Base-by-base conservation (phyloP, 64 coral and sea anemone genomes). In the Astreopora myriophthalma region DNA sequence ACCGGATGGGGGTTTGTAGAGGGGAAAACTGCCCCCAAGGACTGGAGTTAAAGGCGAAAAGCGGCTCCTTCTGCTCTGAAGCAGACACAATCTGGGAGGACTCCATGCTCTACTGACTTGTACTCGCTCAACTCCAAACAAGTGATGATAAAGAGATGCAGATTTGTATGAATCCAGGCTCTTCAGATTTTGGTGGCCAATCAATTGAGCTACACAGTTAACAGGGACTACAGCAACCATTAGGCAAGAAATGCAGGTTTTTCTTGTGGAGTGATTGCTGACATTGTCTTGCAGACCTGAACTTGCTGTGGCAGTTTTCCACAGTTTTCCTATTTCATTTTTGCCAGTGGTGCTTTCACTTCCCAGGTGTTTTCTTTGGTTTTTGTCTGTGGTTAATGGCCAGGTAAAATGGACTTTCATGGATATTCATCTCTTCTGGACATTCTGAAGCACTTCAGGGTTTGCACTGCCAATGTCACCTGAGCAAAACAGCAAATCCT, bases 101-200 rank as follows among this genome's bases (percentile, higher is more conserved):
- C n/a, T n/a, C n/a, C n/a, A n/a, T n/a, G n/a, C n/a, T n/a, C n/a
- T n/a, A n/a, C n/a, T n/a, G n/a, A n/a, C n/a, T n/a, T n/a, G n/a
- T n/a, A n/a, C n/a, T n/a, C n/a, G n/a, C n/a, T n/a, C n/a, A n/a
- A n/a, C n/a, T n/a, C n/a, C n/a, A n/a, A n/a, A n/a, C n/a, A n/a
- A n/a, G n/a, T 57, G 51, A 57, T 57, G 51, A 3, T 17, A 3
- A 16, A 16, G 12, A 1, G 51, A 66, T 26, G 61, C 51, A 6
- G 80, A 29, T 32, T 85, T 85, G 0, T 63, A 85, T 31, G 3
- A 1, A 20, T 67, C 57, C 6, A 85, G 55, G 26, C 55, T 85
- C 31, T 85, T 85, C 2, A 85, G 57, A 28, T 44, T 86, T 49
- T 69, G 70, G 12, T 71, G 84, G 10, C 84, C 84, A 36, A 62